phyloP scores from a whole-genome alignment of 2,113 vertebrate genomes.

The Microcebus tavaratra region DNA sequence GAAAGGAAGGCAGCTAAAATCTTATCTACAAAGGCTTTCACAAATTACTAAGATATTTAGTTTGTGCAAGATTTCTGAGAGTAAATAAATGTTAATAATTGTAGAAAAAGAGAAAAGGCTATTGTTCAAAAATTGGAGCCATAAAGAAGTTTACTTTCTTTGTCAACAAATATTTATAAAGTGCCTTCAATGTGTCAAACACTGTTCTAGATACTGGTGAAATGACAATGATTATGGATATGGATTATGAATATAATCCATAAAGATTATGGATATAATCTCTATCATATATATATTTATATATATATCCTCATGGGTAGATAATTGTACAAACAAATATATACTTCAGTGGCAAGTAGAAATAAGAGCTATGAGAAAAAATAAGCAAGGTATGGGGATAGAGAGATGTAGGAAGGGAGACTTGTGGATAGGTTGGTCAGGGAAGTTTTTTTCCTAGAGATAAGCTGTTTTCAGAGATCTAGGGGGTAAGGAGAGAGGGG shows the following conservation, averaged over 20 bases:
- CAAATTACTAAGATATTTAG: neutral
- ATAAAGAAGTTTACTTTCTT: constrained; percentile 21
- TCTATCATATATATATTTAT: too few relatives aligned
- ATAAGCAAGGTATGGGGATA: neutral
- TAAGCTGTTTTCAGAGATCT: neutral
- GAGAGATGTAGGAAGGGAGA: neutral
- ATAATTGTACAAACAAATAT: neutral
- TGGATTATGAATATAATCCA: too few relatives aligned
- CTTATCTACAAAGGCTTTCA: neutral
- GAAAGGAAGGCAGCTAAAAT: neutral
- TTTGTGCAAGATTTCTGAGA: neutral
- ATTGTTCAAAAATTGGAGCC: neutral
- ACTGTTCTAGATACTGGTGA: neutral
- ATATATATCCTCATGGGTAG: neutral
- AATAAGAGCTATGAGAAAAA: neutral
- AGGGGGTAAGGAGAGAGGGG: neutral
- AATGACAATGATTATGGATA: neutral
- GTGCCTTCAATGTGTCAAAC: neutral
- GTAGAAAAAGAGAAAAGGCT: neutral
- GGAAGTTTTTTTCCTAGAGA: neutral
- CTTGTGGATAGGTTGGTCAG: neutral
- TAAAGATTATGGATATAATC: too few relatives aligned
- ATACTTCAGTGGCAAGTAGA: neutral
- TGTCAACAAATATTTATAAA: neutral
- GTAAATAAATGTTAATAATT: neutral